Conservation (phyloP, 1,140 invertebrate species). For the Drosophila equinoxialis region DNA sequence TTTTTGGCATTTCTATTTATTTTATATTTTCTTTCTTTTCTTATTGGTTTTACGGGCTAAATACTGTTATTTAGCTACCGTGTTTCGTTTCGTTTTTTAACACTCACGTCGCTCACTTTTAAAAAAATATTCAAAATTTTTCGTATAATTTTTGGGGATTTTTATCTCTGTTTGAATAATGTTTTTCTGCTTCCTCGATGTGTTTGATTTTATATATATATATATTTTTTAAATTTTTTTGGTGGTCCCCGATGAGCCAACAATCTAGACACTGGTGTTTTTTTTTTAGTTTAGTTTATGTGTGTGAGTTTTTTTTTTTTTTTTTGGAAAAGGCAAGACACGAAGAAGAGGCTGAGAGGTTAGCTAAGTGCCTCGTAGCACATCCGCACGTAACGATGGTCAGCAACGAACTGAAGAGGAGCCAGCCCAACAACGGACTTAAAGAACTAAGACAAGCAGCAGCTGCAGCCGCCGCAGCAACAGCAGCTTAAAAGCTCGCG, state of each 20-base stretch:
- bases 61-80: conserved; percentile 42
- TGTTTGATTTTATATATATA: not conserved
- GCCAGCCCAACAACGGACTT: conserved; percentile 81
- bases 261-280: conserved; percentile 1
- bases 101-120: conserved; percentile 67
- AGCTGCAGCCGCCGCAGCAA: conserved; percentile 20
- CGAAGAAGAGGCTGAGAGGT: conserved; percentile 10
- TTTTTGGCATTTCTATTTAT: conserved; percentile 45
- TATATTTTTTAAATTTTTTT: not conserved
- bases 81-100: conserved; percentile 22
- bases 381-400: conserved; percentile 82
- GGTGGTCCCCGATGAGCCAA: conserved; percentile 17
- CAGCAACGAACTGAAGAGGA: conserved; percentile 83
- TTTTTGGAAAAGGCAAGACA: conserved; percentile 8
- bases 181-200: conserved; percentile 35
- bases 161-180: conserved; percentile 38
- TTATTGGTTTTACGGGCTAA: conserved; percentile 1
- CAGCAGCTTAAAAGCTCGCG: conserved; percentile 57
- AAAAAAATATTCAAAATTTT: conserved; percentile 39
- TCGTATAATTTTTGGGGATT: conserved; percentile 34
- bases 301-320: not conserved
- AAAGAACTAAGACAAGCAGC: conserved; percentile 76
- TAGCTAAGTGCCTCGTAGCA: conserved; percentile 71
- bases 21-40: conserved; percentile 15
- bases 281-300: conserved; percentile 27